Percentiles rank a stretch among this genome's conserved stretches.
Evolutionary conservation across 2,113 vertebrate species (phyloP).

Genomic region (Pica pica): DNA sequence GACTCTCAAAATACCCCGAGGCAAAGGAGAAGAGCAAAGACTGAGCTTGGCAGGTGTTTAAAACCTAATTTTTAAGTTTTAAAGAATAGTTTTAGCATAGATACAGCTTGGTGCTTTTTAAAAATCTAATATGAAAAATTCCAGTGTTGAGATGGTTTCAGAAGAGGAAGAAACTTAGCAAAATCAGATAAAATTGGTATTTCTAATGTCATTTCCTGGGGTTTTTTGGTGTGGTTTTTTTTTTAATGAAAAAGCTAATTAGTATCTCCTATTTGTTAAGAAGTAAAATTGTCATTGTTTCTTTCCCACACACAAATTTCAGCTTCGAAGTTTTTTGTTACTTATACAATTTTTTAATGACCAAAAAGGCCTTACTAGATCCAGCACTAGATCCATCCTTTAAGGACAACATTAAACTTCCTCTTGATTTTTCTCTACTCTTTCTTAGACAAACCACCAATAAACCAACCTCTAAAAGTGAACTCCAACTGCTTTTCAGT

Average conservation of each 20-base stretch:
- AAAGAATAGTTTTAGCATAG: neutral
- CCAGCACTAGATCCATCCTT: neutral
- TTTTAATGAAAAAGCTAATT: neutral
- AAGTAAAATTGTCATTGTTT: neutral
- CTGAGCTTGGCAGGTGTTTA: neutral
- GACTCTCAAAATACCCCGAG: neutral
- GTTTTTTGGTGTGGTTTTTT: neutral
- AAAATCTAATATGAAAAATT: neutral
- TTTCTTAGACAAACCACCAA: neutral
- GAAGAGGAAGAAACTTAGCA: neutral
- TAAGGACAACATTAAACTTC: neutral
- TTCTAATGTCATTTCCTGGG: neutral
- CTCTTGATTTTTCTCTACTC: neutral
- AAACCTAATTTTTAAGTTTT: neutral
- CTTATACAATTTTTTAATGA: neutral
- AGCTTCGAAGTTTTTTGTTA: neutral
- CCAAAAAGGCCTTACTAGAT: neutral
- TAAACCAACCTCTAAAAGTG: neutral
- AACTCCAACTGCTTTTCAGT: neutral
- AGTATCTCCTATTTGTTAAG: neutral
- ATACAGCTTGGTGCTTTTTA: neutral
- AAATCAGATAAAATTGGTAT: neutral
- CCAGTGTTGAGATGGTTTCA: neutral
- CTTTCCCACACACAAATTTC: neutral
- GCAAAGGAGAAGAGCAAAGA: neutral